Evolutionary conservation across 2,797 vertebrate genomes (phyloP).

Genomic region (Acanthurus tractus): DNA sequence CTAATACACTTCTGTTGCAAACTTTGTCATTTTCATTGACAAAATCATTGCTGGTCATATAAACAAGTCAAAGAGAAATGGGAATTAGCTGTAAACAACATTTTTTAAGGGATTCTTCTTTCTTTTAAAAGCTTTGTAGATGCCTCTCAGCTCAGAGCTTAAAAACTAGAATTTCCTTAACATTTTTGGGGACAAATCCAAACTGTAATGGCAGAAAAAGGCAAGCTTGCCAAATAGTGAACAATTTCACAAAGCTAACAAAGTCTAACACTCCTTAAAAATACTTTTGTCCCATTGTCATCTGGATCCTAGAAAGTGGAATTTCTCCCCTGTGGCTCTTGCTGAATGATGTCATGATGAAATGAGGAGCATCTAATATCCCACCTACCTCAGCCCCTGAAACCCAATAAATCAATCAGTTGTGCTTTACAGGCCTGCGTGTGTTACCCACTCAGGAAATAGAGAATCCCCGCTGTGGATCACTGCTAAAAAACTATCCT

Average conservation of each 20-base stretch:
- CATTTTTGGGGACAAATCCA: constrained; percentile 25
- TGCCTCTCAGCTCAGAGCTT: not conserved
- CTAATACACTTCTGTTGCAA: not conserved
- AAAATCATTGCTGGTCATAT: constrained; percentile 2
- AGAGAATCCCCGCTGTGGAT: constrained; percentile 58
- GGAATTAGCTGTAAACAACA: constrained; percentile 12
- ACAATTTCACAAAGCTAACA: constrained; percentile 44
- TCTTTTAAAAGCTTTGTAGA: constrained; percentile 5
- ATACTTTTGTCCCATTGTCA: constrained; percentile 36
- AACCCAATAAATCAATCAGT: constrained; percentile 80
- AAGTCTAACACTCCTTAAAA: constrained; percentile 27
- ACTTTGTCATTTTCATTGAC: not conserved
- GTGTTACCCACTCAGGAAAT: constrained; percentile 63
- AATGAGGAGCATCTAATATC: constrained; percentile 74
- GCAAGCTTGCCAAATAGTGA: constrained; percentile 10
- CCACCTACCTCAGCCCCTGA: constrained; percentile 67
- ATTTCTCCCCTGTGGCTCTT: constrained; percentile 64
- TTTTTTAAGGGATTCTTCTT: constrained; percentile 3
- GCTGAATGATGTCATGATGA: constrained; percentile 62
- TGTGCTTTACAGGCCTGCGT: constrained; percentile 65
- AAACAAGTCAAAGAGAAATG: not conserved
- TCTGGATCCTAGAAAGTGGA: constrained; percentile 31
- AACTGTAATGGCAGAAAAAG: constrained; percentile 30
- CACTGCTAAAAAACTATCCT: constrained; percentile 57
- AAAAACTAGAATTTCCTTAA: constrained; percentile 27